phyloP scores from a whole-genome alignment of 2,888 invertebrate genomes.

The Chymomyza fuscimana region DNA sequence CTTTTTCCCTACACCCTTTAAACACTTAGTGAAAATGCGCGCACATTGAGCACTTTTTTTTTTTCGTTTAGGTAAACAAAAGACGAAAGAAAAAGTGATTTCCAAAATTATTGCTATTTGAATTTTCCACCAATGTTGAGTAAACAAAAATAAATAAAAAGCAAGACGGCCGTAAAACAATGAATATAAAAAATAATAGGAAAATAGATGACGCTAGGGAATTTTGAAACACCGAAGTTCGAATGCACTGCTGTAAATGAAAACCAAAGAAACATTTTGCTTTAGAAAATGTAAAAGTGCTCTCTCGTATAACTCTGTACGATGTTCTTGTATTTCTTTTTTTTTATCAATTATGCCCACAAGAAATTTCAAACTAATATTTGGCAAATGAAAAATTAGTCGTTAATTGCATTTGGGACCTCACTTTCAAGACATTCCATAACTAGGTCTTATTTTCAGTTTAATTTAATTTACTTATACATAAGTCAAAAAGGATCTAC shows the following conservation, averaged over 20 bases:
- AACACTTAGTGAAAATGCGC: slow-evolving; percentile 22
- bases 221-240: background rate
- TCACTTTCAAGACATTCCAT: too few species aligned
- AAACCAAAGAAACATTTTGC: too few species aligned
- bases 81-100: slow-evolving; percentile 52
- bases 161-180: slow-evolving; percentile 2
- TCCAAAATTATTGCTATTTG: slow-evolving; percentile 65
- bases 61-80: slow-evolving; percentile 64
- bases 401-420: too few species aligned
- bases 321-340: too few species aligned
- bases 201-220: slow-evolving; percentile 1
- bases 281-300: too few species aligned
- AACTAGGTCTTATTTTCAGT: too few species aligned
- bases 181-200: slow-evolving; percentile 30
- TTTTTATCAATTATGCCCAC: too few species aligned
- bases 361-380: too few species aligned
- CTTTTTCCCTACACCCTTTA: slow-evolving; percentile 10
- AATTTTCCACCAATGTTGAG: slow-evolving; percentile 57
- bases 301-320: too few species aligned
- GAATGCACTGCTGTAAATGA: background rate
- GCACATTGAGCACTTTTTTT: slow-evolving; percentile 40
- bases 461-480: too few species aligned
- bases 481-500: too few species aligned
- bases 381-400: too few species aligned
- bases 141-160: slow-evolving; percentile 26